These are phyloP conservation scores for Pantherophis guttatus DNA, from an alignment of 2,113 vertebrate genomes.

Conservation along the genomic window DNA sequence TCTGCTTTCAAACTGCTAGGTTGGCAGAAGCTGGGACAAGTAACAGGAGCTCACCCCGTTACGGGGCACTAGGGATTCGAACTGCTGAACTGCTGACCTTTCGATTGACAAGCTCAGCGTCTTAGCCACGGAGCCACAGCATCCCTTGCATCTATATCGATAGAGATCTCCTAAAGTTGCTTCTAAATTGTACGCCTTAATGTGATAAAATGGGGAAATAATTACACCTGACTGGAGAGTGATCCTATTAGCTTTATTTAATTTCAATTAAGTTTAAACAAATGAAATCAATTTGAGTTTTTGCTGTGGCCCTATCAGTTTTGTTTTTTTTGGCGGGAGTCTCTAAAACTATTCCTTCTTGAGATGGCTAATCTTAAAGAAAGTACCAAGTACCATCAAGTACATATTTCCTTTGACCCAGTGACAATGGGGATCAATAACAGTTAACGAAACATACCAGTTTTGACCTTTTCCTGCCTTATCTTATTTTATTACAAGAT, in stretches of 20 bases:
- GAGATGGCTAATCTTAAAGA: not conserved
- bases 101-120: too few relatives aligned
- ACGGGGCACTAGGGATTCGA: too few relatives aligned
- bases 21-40: too few relatives aligned
- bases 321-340: not conserved
- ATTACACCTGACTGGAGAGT: not conserved
- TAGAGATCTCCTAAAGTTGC: not conserved
- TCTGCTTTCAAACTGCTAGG: too few relatives aligned
- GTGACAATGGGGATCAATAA: not conserved
- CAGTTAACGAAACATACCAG: not conserved
- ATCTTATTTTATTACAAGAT: too few relatives aligned
- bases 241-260: not conserved
- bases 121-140: too few relatives aligned
- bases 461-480: not conserved
- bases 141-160: too few relatives aligned
- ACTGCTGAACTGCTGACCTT: too few relatives aligned
- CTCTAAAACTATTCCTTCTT: not conserved
- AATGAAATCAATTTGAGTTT: not conserved
- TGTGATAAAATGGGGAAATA: not conserved
- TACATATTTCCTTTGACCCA: not conserved
- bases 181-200: not conserved
- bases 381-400: not conserved
- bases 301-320: not conserved
- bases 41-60: too few relatives aligned
- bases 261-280: not conserved